These are phyloP conservation scores for Otus scops DNA, from an alignment of 2,797 vertebrate species.

Conservation along the genomic window DNA sequence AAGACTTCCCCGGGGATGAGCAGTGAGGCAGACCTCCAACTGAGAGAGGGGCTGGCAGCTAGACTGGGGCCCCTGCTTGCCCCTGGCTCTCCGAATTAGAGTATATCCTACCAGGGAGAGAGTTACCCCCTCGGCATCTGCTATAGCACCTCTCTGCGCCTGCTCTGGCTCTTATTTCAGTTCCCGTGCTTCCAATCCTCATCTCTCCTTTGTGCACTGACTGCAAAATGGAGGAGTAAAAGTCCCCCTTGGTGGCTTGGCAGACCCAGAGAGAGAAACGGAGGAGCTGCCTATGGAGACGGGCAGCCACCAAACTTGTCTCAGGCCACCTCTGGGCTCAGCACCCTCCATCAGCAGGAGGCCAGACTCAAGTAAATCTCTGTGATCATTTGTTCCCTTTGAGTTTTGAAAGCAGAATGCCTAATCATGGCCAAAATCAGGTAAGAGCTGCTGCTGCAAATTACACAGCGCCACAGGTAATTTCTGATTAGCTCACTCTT, in stretches of 20 bases:
- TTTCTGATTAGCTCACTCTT: constrained; percentile 73
- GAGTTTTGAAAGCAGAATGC: constrained; percentile 49
- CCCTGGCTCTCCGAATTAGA: neutral
- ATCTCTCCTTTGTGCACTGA: neutral
- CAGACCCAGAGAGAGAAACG: neutral
- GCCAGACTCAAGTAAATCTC: neutral
- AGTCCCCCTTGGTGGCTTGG: neutral
- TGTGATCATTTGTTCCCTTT: constrained; percentile 38
- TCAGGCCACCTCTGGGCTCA: constrained; percentile 41
- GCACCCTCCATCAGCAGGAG: constrained; percentile 30
- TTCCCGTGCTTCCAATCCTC: neutral
- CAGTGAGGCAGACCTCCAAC: neutral
- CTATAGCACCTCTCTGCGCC: neutral
- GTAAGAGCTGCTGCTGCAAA: constrained; percentile 67
- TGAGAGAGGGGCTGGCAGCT: neutral
- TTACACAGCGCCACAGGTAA: constrained; percentile 74
- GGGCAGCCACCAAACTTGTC: neutral
- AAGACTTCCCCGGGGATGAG: neutral
- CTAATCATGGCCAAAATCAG: constrained; percentile 64
- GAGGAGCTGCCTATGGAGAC: neutral
- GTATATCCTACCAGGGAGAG: neutral
- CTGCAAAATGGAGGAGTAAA: neutral
- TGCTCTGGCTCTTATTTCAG: neutral
- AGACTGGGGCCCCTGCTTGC: neutral
- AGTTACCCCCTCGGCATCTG: rapidly evolving